These are phyloP conservation scores for Cloeon dipterum DNA, from an alignment of 2,888 invertebrate species.

Conservation along the genomic window DNA sequence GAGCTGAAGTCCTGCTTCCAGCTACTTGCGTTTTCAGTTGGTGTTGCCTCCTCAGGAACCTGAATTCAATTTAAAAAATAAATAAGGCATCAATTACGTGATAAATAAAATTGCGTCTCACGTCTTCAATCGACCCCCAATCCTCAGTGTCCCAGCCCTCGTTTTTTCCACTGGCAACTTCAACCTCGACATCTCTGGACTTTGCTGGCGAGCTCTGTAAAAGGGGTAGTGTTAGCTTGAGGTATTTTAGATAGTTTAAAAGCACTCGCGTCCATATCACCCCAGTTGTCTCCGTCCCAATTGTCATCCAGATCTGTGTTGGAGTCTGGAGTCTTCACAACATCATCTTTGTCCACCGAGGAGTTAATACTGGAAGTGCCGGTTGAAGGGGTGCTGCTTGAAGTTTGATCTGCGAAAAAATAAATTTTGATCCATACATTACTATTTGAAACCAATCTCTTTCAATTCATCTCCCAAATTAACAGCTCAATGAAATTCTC, in stretches of 20 bases:
- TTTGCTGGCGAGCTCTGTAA: no score
- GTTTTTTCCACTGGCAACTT: slow-evolving; percentile 32
- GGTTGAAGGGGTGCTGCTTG: slow-evolving; percentile 72
- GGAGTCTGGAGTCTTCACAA: slow-evolving; percentile 46
- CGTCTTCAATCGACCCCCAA: slow-evolving; percentile 67
- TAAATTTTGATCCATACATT: no score
- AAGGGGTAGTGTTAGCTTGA: no score
- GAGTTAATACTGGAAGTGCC: slow-evolving; percentile 75
- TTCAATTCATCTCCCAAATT: no score
- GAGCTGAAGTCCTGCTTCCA: no score
- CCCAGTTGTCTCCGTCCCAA: slow-evolving; percentile 67
- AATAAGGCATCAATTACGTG: no score
- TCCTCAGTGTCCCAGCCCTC: slow-evolving; percentile 71
- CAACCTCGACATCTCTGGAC: no score
- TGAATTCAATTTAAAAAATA: background rate
- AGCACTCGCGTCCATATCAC: slow-evolving; percentile 58
- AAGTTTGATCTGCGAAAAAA: slow-evolving; percentile 56
- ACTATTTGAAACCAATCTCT: no score
- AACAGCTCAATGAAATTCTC: no score
- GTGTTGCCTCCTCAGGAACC: no score
- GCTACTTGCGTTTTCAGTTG: no score
- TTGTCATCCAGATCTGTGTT: slow-evolving; percentile 70
- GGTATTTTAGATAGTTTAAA: no score
- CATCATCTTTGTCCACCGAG: slow-evolving; percentile 43
- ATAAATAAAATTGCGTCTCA: slow-evolving; percentile 33